These are phyloP conservation scores for Aspidiotus destructor DNA, from an alignment of 2,888 invertebrate genomes.

Conservation along the genomic window DNA sequence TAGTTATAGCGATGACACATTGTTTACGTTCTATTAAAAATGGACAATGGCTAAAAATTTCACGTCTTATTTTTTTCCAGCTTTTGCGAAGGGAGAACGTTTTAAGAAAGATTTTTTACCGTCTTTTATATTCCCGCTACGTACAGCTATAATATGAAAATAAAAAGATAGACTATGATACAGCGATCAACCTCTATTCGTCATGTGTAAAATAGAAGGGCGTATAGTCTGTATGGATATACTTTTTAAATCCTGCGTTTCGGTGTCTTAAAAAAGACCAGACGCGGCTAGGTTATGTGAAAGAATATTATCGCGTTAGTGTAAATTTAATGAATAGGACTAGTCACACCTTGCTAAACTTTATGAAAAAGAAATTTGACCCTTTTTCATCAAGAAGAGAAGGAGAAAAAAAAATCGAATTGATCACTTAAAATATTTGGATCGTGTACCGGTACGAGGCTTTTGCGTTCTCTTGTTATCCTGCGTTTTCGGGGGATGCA, in stretches of 20 bases:
- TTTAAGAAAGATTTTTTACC: slow-evolving; percentile 23
- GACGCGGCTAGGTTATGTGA: slow-evolving; percentile 1
- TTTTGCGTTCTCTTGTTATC: slow-evolving; percentile 10
- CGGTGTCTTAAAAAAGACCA: slow-evolving; percentile 21
- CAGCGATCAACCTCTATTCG: slow-evolving; percentile 3
- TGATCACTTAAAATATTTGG: slow-evolving; percentile 28
- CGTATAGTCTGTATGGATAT: neutral
- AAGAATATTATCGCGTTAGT: slow-evolving; percentile 20
- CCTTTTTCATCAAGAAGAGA: slow-evolving; percentile 20
- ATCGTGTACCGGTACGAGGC: neutral
- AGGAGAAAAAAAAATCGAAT: neutral
- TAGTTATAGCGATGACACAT: slow-evolving; percentile 2
- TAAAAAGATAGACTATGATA: slow-evolving; percentile 30
- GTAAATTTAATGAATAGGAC: slow-evolving; percentile 29
- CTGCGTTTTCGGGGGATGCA: neutral
- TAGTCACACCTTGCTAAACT: slow-evolving; percentile 31
- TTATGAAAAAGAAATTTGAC: slow-evolving; percentile 30
- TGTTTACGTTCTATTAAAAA: slow-evolving; percentile 31
- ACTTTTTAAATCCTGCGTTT: slow-evolving; percentile 11
- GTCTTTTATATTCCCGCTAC: slow-evolving; percentile 3
- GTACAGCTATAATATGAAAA: neutral
- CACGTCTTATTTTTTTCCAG: neutral
- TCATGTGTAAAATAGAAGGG: slow-evolving; percentile 14
- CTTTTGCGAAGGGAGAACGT: slow-evolving; percentile 13
- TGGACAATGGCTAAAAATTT: slow-evolving; percentile 28